phyloP scores from a whole-genome alignment of 2,797 vertebrate species.

The Aulostomus chinensis region DNA sequence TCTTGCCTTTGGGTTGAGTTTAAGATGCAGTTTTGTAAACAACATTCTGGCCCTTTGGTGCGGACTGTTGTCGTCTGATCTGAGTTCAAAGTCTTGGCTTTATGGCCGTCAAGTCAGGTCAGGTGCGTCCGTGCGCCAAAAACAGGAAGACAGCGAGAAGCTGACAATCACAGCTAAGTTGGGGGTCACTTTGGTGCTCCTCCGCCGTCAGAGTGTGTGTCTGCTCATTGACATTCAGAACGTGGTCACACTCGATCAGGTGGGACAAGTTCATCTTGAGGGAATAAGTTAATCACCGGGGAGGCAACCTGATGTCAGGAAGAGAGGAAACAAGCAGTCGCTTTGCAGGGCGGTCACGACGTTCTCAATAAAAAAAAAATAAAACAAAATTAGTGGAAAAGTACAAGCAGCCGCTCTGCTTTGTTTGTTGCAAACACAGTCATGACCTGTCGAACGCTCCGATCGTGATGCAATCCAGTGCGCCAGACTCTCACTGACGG shows the following conservation, averaged over 20 bases:
- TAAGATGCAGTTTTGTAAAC: not conserved
- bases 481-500: conserved; percentile 6
- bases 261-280: conserved; percentile 12
- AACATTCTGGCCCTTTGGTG: not conserved
- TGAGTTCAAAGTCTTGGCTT: conserved; percentile 2
- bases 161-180: conserved; percentile 8
- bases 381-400: conserved; percentile 70
- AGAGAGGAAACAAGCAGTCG: conserved; percentile 7
- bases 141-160: conserved; percentile 2
- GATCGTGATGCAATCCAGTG: conserved; percentile 55
- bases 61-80: conserved; percentile 3
- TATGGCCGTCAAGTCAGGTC: conserved; percentile 7
- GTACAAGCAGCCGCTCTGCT: conserved; percentile 37
- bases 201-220: not conserved
- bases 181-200: not conserved
- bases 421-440: conserved; percentile 47
- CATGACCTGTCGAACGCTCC: conserved; percentile 49
- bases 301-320: conserved; percentile 17
- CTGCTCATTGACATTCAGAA: conserved; percentile 3
- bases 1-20: no score
- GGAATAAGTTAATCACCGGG: conserved; percentile 7
- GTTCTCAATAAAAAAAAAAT: no score
- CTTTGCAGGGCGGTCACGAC: conserved; percentile 4
- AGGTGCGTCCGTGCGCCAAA: not conserved
- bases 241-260: conserved; percentile 7